Conservation (phyloP, 1,140 invertebrate genomes). For the Tigriopus japonicus region DNA sequence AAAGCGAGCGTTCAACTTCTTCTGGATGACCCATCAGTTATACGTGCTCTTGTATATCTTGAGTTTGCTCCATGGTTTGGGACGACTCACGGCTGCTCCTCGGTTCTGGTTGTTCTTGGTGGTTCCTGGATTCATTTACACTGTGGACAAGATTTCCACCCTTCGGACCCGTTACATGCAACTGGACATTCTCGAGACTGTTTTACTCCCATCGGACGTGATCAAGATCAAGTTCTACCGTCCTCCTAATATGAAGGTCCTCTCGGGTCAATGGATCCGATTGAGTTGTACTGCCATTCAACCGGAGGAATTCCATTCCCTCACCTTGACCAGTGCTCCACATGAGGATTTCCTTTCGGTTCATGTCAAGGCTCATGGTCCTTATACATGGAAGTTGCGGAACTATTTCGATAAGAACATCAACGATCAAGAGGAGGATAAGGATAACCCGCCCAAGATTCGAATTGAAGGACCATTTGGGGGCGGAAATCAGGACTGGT, state of each 20-base stretch:
- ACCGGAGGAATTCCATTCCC: conserved; percentile 87
- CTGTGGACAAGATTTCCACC: conserved; percentile 79
- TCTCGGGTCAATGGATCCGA: conserved; percentile 59
- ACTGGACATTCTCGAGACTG: conserved; percentile 82
- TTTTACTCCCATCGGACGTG: conserved; percentile 83
- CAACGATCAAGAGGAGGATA: conserved; percentile 51
- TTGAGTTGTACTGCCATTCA: conserved; percentile 79
- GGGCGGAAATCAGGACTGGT: conserved; percentile 98
- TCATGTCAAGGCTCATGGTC: conserved; percentile 94
- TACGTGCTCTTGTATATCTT: conserved; percentile 78
- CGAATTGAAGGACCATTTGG: conserved; percentile 94
- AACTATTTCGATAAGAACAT: conserved; percentile 92
- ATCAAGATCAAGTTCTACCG: conserved; percentile 75
- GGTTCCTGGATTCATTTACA: conserved; percentile 50
- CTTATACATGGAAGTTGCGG: conserved; percentile 96
- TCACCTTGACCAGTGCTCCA: conserved; percentile 92
- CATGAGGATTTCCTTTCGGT: conserved; percentile 93
- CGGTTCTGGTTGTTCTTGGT: conserved; percentile 92
- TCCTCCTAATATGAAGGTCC: conserved; percentile 16
- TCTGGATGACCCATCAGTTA: conserved; percentile 90
- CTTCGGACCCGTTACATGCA: conserved; percentile 80
- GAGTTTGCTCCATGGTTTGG: conserved; percentile 81
- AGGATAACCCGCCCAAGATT: conserved; percentile 46
- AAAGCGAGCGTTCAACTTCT: conserved; percentile 85
- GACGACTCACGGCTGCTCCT: conserved; percentile 71